Base-by-base conservation (phyloP, 2,797 vertebrate genomes). In the Vultur gryphus region DNA sequence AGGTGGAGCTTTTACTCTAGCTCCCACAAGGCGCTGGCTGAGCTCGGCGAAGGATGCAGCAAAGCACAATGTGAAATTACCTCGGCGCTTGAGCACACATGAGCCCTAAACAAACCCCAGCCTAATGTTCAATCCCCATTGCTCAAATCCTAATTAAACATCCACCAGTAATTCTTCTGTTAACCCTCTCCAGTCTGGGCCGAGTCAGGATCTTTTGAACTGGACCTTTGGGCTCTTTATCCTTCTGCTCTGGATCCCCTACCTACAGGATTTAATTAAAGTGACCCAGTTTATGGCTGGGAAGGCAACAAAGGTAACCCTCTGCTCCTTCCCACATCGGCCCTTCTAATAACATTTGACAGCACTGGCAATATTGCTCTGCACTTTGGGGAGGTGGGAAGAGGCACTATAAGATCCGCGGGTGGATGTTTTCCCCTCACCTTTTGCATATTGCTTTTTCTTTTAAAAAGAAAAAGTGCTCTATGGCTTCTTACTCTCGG, bases 1-100 rank as follows among this genome's bases (percentile, higher is more conserved):
- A 98, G 97, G 96, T 93, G 97, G 97, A 98, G 97, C 97, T 96
- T 98, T 98, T 88, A 96, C 95, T 97, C 97, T 46, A 96, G 93
- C 57, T 89, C 96, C 96, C 16, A 18, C 77, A 29, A 23, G 2
- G 48, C 31, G 3, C 69, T 43, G 86, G 41, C 70, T 70, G 86
- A 97, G 64, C 52, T 54, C 11, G 2, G 59, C 6, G 0, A 88
- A 95, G 76, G 76, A 64, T 0, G 2, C 57, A 19, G 86, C 12
- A 10, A 83, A 33, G 33, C 48, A 58, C 87, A 76, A 28, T 66
- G 84, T 92, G 87, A 96, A 94, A 96, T 94, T 91, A 88, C 61
- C 61, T 93, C 7, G 1, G 41, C 4, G 9, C 84, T 70, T 84
- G 84, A 97, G 95, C 89, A 79, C 76, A 90, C 87, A n/a, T 78